Conservation (phyloP, 2,113 vertebrate genomes). For the Dunckerocampus dactyliophorus region DNA sequence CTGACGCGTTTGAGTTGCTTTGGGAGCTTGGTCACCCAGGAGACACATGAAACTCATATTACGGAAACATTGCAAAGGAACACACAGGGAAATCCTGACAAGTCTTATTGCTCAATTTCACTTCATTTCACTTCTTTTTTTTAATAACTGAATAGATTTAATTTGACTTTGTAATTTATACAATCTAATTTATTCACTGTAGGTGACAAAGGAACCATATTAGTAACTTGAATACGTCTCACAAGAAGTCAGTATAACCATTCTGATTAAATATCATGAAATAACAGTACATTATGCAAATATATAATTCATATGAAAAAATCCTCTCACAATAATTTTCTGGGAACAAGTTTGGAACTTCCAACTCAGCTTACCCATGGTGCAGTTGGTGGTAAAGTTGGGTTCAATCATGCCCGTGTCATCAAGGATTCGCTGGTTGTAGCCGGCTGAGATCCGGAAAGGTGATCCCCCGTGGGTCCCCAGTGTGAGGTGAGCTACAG, state of each 20-base stretch:
- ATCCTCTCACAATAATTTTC: too few species aligned
- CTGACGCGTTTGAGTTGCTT: slow-evolving; percentile 32
- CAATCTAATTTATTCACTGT: background rate
- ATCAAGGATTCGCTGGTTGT: slow-evolving; percentile 60
- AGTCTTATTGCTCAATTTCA: background rate
- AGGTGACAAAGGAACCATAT: background rate
- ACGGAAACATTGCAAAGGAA: slow-evolving; percentile 1
- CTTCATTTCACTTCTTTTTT: background rate
- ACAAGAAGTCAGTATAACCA: too few species aligned
- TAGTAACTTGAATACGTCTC: too few species aligned
- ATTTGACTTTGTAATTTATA: background rate
- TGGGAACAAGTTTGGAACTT: background rate
- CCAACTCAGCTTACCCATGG: slow-evolving; percentile 64
- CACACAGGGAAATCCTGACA: background rate
- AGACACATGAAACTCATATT: slow-evolving; percentile 40
- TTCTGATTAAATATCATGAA: background rate
- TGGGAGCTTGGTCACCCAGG: slow-evolving; percentile 22
- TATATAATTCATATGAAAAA: background rate
- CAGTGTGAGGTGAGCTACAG: slow-evolving; percentile 71
- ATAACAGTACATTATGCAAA: background rate
- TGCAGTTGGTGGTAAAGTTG: slow-evolving; percentile 77
- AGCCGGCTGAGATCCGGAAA: slow-evolving; percentile 71
- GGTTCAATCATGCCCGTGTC: slow-evolving; percentile 65
- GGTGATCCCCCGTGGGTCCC: slow-evolving; percentile 51
- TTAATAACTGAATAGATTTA: background rate